phyloP scores from a whole-genome alignment of 2,888 invertebrate genomes.

The Lasiommata megera region DNA sequence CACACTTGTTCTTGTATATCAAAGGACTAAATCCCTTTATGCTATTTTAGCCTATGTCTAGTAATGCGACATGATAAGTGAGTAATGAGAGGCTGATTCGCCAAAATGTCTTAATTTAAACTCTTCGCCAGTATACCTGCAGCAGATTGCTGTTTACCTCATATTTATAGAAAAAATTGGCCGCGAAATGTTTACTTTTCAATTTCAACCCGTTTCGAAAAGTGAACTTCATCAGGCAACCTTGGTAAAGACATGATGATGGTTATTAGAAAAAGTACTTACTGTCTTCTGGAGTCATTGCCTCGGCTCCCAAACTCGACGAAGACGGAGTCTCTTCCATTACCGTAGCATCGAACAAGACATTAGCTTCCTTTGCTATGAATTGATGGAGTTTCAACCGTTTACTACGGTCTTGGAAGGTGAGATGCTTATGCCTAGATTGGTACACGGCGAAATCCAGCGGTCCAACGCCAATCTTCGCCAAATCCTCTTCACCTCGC shows the following conservation, averaged over 20 bases:
- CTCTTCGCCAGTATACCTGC: no score
- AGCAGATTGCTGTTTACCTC: no score
- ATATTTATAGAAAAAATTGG: no score
- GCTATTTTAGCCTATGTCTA: no score
- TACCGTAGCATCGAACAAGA: constrained; percentile 84
- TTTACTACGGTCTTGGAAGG: constrained; percentile 92
- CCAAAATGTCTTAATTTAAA: no score
- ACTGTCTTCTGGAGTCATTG: constrained; percentile 79
- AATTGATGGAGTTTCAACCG: constrained; percentile 92
- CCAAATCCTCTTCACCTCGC: constrained; percentile 88
- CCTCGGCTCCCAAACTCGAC: constrained; percentile 77
- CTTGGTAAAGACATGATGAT: not conserved
- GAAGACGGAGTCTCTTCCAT: constrained; percentile 72
- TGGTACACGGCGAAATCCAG: constrained; percentile 89
- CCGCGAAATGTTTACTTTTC: no score
- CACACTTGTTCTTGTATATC: no score
- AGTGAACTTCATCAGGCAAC: no score
- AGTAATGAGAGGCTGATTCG: no score
- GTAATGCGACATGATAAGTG: no score
- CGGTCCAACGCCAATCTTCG: constrained; percentile 80
- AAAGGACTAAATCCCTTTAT: no score
- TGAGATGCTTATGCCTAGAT: constrained; percentile 89
- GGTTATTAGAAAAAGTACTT: constrained; percentile 38
- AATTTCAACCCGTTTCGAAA: no score
- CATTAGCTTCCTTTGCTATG: constrained; percentile 90